These are phyloP conservation scores for Danio aesculapii DNA, from an alignment of 2,797 vertebrate species.

Conservation along the genomic window DNA sequence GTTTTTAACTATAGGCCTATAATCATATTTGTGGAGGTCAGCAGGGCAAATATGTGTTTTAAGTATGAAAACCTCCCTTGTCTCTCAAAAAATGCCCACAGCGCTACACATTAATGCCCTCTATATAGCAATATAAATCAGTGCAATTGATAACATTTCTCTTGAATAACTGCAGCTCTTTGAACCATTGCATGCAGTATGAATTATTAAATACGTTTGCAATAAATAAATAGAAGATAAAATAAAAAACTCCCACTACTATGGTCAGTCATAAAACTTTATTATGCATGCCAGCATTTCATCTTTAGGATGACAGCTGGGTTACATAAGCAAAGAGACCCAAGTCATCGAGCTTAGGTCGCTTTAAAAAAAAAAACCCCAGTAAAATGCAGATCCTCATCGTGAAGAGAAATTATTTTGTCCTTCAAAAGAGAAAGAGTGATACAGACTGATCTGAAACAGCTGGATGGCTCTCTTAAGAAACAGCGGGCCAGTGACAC, in stretches of 20 bases:
- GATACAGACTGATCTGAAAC: slow-evolving; percentile 71
- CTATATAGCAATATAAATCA: slow-evolving; percentile 53
- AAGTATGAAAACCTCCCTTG: slow-evolving; percentile 53
- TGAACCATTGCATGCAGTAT: slow-evolving; percentile 40
- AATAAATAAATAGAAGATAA: background rate
- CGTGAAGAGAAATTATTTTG: slow-evolving; percentile 62
- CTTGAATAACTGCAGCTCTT: slow-evolving; percentile 51
- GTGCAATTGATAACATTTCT: slow-evolving; percentile 27
- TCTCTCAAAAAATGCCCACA: slow-evolving; percentile 31
- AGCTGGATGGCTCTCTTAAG: slow-evolving; percentile 67
- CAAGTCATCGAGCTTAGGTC: slow-evolving; percentile 33
- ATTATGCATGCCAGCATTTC: slow-evolving; percentile 47
- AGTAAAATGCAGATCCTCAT: slow-evolving; percentile 60
- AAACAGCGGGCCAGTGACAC: slow-evolving; percentile 46
- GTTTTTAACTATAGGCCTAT: slow-evolving; percentile 39
- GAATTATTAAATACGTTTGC: slow-evolving; percentile 45
- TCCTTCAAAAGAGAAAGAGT: slow-evolving; percentile 65
- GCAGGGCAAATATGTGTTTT: slow-evolving; percentile 29
- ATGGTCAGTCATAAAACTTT: slow-evolving; percentile 40
- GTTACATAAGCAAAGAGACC: slow-evolving; percentile 48
- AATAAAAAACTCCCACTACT: slow-evolving; percentile 17
- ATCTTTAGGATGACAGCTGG: slow-evolving; percentile 50
- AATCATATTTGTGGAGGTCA: background rate
- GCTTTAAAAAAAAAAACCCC: slow-evolving; percentile 52
- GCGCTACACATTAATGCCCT: slow-evolving; percentile 35